Evolutionary conservation across 2,797 vertebrate genomes (phyloP).

Genomic region (Karalla daura): DNA sequence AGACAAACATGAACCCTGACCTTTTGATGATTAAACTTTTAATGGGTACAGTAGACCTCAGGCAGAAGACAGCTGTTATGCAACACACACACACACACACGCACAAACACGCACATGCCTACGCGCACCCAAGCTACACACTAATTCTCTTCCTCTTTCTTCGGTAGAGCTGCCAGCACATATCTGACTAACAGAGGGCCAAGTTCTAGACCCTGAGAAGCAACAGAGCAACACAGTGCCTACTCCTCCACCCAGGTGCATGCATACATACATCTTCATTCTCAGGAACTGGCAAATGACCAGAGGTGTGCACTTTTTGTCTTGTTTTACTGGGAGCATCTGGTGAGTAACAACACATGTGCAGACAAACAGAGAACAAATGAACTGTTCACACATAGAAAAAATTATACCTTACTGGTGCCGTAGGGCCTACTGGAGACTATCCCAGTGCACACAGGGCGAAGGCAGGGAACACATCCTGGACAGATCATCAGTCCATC

Average conservation of each 20-base stretch:
- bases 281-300: too few species aligned
- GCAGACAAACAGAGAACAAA: not conserved
- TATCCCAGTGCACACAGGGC: too few species aligned
- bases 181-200: constrained; percentile 6
- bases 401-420: too few species aligned
- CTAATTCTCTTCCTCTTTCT: not conserved
- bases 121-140: not conserved
- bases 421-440: too few species aligned
- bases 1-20: constrained; percentile 10
- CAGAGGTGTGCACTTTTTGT: not conserved
- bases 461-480: too few species aligned
- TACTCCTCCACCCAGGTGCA: not conserved
- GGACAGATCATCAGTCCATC: too few species aligned
- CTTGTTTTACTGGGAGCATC: not conserved
- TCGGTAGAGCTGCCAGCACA: not conserved
- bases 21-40: constrained; percentile 31
- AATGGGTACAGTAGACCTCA: constrained; percentile 15
- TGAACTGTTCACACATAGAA: not conserved
- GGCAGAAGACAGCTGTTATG: constrained; percentile 14
- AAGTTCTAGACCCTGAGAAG: constrained; percentile 1
- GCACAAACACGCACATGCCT: not conserved
- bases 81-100: constrained; percentile 1
- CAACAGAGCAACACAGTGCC: not conserved
- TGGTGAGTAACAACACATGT: not conserved
- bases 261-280: not conserved